Evolutionary conservation across 1,140 invertebrate species (phyloP).

Genomic region (Hetaerina americana): DNA sequence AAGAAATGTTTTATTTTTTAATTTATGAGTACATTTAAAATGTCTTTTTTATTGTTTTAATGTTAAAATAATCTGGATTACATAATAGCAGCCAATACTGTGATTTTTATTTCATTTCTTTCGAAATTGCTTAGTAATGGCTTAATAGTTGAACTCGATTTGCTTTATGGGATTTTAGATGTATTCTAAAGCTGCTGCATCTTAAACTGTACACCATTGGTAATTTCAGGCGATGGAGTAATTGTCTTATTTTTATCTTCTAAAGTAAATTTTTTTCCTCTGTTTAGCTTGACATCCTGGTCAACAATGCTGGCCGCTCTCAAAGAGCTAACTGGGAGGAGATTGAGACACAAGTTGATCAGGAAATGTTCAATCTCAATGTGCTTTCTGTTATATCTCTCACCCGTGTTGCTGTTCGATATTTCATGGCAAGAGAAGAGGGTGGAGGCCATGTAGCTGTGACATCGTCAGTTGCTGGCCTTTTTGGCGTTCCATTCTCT

Average conservation of each 20-base stretch:
- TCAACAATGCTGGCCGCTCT: constrained; percentile 71
- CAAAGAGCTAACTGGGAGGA: constrained; percentile 65
- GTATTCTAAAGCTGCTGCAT: too few relatives aligned
- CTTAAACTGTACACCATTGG: too few relatives aligned
- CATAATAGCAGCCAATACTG: background rate
- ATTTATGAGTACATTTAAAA: constrained; percentile 3
- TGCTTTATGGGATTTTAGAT: too few relatives aligned
- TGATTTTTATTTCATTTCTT: background rate
- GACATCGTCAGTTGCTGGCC: constrained; percentile 57
- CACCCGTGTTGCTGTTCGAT: constrained; percentile 46
- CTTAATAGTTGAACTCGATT: too few relatives aligned
- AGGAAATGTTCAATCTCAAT: constrained; percentile 67
- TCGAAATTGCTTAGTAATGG: too few relatives aligned
- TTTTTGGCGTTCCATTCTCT: constrained; percentile 54
- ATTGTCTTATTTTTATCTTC: background rate
- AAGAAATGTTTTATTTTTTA: constrained; percentile 16
- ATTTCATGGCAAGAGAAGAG: constrained; percentile 43
- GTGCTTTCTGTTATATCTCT: constrained; percentile 64
- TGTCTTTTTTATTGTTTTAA: background rate
- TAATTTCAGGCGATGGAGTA: background rate
- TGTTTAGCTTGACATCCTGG: constrained; percentile 55
- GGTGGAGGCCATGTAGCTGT: constrained; percentile 54
- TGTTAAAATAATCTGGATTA: background rate
- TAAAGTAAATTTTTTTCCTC: background rate
- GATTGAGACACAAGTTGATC: constrained; percentile 61